Evolutionary conservation across 2,113 vertebrate genomes (phyloP), one percentile per base, ranked within the genome.

Genomic region (Plecotus auritus): DNA sequence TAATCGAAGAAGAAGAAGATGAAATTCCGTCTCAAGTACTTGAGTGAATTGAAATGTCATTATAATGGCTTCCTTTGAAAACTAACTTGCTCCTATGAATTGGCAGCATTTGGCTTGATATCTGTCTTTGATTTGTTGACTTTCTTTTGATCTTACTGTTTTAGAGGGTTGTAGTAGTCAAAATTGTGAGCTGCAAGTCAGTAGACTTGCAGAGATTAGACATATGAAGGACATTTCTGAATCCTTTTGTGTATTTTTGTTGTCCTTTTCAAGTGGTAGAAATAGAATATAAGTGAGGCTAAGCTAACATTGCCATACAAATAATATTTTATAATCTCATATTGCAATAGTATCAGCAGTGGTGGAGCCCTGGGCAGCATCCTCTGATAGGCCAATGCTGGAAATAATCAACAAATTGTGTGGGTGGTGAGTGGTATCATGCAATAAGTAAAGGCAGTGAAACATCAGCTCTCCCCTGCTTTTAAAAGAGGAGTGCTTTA

Each of bases 21-120:
- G 83, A 89, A 95, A 94, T 95, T 85, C 42, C 49, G 0, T 91
- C 54, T 93, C 59, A 88, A 85, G 32, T 93, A 90, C 77, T 77
- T 90, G 28, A 90, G 22, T 96, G 77, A 96, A 45, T 87, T 81
- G 59, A 82, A 95, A 90, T 95, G 51, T 70, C 56, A 91, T 85
- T n/a, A 78, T 66, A 74, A 70, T 76, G 70, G 28, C 78, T 78
- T 83, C 49, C 47, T 89, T 89, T 93, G 61, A 84, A 56, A 67
- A 93, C 32, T 95, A 72, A 83, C 35, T 92, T 88, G 42, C 76
- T 78, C 45, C n/a, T 94, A 1, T 83, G 45, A 87, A 72, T 91
- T 76, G 81, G 59, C 28, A 88, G 32, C 66, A 72, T 96, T 96
- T 91, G 56, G 35, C 73, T 83, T 88, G 47, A 56, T 94, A 74